A percentile compares a stretch with the other conserved stretches of the same genome.
Evolutionary conservation across 2,113 vertebrate genomes (phyloP).

Genomic region (Indicator maculatus): DNA sequence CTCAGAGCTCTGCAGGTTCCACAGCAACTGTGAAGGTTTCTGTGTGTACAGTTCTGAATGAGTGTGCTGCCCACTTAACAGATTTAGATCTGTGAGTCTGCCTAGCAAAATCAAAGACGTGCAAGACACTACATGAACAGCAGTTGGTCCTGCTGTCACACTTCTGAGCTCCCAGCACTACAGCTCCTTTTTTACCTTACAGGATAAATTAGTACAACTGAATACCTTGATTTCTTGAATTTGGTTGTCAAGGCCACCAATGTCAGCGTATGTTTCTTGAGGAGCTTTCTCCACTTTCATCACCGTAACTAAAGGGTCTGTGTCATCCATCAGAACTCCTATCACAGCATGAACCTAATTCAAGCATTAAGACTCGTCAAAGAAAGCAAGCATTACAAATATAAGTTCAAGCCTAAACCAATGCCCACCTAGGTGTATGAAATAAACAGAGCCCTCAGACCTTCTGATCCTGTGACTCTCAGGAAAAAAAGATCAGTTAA

Average conservation of each 20-base stretch:
- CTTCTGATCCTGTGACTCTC: background rate
- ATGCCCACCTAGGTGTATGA: background rate
- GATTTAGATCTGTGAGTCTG: fast-evolving
- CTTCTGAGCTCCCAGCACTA: background rate
- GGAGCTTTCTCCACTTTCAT: conserved; percentile 99
- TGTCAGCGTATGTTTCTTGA: conserved; percentile 96
- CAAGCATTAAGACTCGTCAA: background rate
- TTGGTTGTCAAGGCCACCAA: conserved; percentile 95
- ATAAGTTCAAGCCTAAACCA: background rate
- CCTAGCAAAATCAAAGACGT: background rate
- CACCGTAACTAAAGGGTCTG: conserved; percentile 95
- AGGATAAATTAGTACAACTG: background rate
- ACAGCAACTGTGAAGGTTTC: background rate
- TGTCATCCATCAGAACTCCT: conserved; percentile 97
- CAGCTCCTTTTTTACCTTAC: background rate
- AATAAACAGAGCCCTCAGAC: background rate
- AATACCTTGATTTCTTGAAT: conserved; percentile 98
- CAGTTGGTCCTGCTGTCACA: background rate
- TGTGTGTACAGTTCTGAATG: fast-evolving
- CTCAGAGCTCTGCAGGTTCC: background rate
- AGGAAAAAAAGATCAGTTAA: background rate
- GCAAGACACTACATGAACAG: background rate
- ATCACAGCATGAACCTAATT: conserved; percentile 95
- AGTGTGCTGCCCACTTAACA: fast-evolving
- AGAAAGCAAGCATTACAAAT: background rate